Evolutionary conservation across 2,113 vertebrate species (phyloP), one percentile per base, ranked within the genome.

Genomic region (Pygoscelis adeliae): DNA sequence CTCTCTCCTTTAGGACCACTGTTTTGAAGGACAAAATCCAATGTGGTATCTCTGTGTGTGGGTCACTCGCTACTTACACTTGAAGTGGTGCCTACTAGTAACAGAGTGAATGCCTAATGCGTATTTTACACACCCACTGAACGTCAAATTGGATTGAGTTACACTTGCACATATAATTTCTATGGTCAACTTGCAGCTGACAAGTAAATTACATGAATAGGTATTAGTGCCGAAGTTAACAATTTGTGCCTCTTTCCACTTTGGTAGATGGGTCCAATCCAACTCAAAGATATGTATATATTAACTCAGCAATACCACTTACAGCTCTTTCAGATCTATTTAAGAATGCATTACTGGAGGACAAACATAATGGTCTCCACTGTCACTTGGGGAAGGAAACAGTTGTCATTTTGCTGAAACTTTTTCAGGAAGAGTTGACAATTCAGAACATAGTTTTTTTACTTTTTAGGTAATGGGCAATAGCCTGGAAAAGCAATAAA

Each of bases 181-280:
- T 95, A 96, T 70, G 90, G 90, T 93, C 95, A 88, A 80, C 96
- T 96, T 95, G 71, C 87, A 93, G 56, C 70, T 80, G 91, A 94
- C 78, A 91, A 89, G 89, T 72, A 72, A 91, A 76, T 71, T 85
- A 62, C 74, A 78, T 63, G 63, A 83, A 81, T 88, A 95, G 74
- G 79, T 74, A 89, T 83, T 86, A 90, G 58, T 85, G 90, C 67
- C 83, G 63, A 77, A 87, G 76, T 90, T 96, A 83, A 90, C 67
- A 89, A 47, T 71, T 92, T 83, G 83, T 90, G 79, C 50, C 23
- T 90, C 74, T 61, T 83, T 73, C 55, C 72, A 81, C 82, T 92
- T 46, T 42, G 61, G 87, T 81, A 61, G 49, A 50, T 62, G 58
- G 67, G 55, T 47, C 59, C 42, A 66, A 78, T 52, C 55, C 79